These are phyloP conservation scores for Silurus lanzhouensis DNA, from an alignment of 2,797 vertebrate species.

Conservation along the genomic window DNA sequence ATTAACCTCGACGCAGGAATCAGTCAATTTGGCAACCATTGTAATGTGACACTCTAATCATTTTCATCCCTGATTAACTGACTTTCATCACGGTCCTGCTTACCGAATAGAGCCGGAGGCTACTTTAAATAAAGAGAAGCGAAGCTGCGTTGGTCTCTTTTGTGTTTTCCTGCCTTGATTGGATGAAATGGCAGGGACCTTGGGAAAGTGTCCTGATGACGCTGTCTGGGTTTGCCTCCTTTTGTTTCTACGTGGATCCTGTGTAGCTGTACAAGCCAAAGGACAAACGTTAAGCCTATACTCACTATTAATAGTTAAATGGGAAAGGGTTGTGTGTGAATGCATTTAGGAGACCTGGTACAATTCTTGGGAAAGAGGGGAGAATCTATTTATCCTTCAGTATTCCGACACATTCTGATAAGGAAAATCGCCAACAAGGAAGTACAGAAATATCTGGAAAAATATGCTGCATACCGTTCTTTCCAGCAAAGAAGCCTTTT, in stretches of 20 bases:
- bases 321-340: background rate
- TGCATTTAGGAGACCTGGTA: background rate
- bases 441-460: background rate
- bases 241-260: background rate
- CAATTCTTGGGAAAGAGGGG: background rate
- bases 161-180: slow-evolving; percentile 30
- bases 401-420: background rate
- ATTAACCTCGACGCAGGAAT: slow-evolving; percentile 57
- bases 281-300: background rate
- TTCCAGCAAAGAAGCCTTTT: background rate
- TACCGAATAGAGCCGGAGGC: slow-evolving; percentile 49
- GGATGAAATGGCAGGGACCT: slow-evolving; percentile 17
- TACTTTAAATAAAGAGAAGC: slow-evolving; percentile 32
- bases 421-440: background rate
- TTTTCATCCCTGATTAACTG: slow-evolving; percentile 57
- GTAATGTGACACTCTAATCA: slow-evolving; percentile 56
- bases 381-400: background rate
- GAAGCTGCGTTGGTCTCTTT: slow-evolving; percentile 14
- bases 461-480: too few relatives aligned
- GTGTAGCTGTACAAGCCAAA: background rate
- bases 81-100: slow-evolving; percentile 49
- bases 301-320: background rate
- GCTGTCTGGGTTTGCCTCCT: slow-evolving; percentile 8
- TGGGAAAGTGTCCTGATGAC: slow-evolving; percentile 47
- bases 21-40: slow-evolving; percentile 54